Base-by-base conservation (phyloP, 2,113 vertebrate species). In the Holacanthus passer region DNA sequence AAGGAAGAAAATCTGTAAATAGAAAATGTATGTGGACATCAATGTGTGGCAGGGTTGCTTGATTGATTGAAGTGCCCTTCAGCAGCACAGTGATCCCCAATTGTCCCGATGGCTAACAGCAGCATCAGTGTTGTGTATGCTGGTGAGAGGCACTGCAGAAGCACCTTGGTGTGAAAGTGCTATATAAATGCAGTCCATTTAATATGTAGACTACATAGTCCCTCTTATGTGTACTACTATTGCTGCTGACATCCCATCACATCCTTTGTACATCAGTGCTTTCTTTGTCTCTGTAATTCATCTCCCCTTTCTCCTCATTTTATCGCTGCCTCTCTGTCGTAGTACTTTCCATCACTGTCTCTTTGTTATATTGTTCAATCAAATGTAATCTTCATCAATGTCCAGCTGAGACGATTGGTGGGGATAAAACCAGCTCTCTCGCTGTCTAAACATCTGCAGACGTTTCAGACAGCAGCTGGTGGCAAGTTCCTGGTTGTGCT, bases 401-500 rank as follows among this genome's bases (percentile, higher is more conserved):
- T 60, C 39, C 31, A 32, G 7, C 37, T 43, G 37, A 64, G 32
- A 41, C 53, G 68, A 79, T 64, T 69, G 5, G 17, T 1, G 1
- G 22, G 45, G 39, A 59, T 31, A 52, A 63, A 79, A 78, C 2
- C 50, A 32, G 14, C 8, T 60, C 52, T 22, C 9, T 82, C 41
- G 47, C 22, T 67, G 39, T 11, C 41, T 50, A 16, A 81, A 77
- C 71, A 73, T 87, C 50, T 59, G 77, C 62, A 68, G 27, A 27
- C 5, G 37, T 39, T 19, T 65, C 43, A 69, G 52, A 62, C 60
- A 47, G 39, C 72, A 58, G 73, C 55, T 80, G 73, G 55, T 55
- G 16, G 7, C 0, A 2, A n/a, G 55, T n/a, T 76, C 35, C 22
- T 58, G 35, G 5, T 53, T 76, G 37, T 65, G 27, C 37, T 20